A percentile compares a stretch with the other conserved stretches of the same genome.
Conservation (phyloP, 2,888 invertebrate genomes). For the Netelia inedita region DNA sequence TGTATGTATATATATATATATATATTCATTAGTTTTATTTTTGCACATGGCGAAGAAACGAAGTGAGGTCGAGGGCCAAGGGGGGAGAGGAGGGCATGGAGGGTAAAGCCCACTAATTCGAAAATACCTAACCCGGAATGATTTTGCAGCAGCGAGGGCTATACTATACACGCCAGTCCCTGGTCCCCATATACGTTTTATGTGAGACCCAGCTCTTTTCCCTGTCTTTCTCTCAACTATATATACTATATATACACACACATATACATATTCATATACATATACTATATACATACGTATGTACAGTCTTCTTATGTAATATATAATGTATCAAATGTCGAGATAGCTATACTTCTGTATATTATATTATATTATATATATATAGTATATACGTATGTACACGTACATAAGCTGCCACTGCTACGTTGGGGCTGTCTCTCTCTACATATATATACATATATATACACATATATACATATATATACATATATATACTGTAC, state of each 20-base stretch:
- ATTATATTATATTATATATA: constrained; percentile 22
- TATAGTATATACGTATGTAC: constrained; percentile 44
- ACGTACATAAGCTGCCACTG: constrained; percentile 60
- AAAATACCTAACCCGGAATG: constrained; percentile 74
- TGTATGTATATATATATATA: constrained; percentile 22
- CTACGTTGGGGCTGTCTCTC: constrained; percentile 47
- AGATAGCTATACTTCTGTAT: constrained; percentile 27
- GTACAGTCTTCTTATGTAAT: constrained; percentile 53
- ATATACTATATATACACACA: constrained; percentile 43
- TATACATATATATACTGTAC: constrained; percentile 62
- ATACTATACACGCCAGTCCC: constrained; percentile 73
- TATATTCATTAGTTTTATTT: constrained; percentile 45
- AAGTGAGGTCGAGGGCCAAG: constrained; percentile 13
- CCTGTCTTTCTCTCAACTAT: constrained; percentile 47
- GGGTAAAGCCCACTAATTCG: constrained; percentile 77
- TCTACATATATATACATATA: too few relatives aligned
- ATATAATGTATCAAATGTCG: constrained; percentile 43
- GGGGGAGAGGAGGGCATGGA: constrained; percentile 33
- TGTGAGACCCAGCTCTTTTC: constrained; percentile 48
- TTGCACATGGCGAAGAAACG: constrained; percentile 40
- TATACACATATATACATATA: constrained; percentile 41
- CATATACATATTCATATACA: constrained; percentile 49
- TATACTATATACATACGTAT: constrained; percentile 16
- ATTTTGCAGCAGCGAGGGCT: constrained; percentile 66
- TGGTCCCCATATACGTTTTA: constrained; percentile 71